Evolutionary conservation across 2,797 vertebrate genomes (phyloP).

Genomic region (Sebastes variabilis): DNA sequence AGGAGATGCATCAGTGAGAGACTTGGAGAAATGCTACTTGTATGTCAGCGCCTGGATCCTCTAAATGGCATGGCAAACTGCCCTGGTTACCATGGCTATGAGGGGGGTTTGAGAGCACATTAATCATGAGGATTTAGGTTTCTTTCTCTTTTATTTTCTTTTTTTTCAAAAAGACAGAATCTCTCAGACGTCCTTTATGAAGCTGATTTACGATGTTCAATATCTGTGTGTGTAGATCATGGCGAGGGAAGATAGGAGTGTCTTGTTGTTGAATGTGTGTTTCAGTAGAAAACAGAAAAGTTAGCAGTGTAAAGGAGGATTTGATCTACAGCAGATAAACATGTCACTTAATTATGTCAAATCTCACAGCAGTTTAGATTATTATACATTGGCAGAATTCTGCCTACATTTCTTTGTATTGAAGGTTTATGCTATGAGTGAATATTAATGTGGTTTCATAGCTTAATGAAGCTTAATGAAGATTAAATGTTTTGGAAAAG

Average conservation of each 20-base stretch:
- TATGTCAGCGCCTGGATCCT: constrained; percentile 71
- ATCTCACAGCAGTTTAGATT: background rate
- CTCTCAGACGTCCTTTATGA: constrained; percentile 64
- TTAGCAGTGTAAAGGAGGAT: background rate
- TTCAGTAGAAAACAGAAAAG: background rate
- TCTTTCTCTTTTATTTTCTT: constrained; percentile 41
- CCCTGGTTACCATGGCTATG: constrained; percentile 82
- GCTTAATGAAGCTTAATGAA: constrained; percentile 63
- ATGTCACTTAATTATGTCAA: background rate
- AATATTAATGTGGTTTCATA: constrained; percentile 38
- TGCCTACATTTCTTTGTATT: background rate
- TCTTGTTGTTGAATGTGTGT: background rate
- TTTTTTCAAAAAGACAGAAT: constrained; percentile 58
- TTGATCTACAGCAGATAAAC: background rate
- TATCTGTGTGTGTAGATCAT: constrained; percentile 64
- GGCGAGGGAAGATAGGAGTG: constrained; percentile 6
- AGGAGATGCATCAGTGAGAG: constrained; percentile 55
- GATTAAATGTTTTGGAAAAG: constrained; percentile 64
- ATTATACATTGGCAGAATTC: background rate
- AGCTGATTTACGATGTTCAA: constrained; percentile 76
- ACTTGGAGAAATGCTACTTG: constrained; percentile 70
- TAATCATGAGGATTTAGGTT: constrained; percentile 82
- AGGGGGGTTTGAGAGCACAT: constrained; percentile 77
- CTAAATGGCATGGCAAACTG: constrained; percentile 77
- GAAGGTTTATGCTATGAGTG: background rate